Conservation (phyloP, 2,797 vertebrate genomes). For the Rhabdophis nuchalis region DNA sequence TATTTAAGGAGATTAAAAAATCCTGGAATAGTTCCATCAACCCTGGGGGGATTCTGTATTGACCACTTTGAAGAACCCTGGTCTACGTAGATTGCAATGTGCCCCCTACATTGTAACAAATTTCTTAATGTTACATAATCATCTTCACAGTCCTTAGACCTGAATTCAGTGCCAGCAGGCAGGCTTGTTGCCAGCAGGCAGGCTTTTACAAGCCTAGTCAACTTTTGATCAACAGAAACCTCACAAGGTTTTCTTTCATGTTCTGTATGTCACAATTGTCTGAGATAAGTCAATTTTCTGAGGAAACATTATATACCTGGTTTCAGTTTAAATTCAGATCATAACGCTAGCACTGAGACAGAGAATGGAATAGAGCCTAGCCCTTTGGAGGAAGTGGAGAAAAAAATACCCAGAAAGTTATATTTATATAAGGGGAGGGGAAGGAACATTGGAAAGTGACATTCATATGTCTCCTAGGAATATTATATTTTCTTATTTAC, state of each 20-base stretch:
- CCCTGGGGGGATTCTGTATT: neutral
- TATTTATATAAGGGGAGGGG: neutral
- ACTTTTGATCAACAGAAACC: neutral
- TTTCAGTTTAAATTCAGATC: constrained; percentile 28
- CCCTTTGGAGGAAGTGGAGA: neutral
- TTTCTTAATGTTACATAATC: neutral
- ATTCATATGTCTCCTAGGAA: neutral
- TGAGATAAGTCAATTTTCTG: neutral
- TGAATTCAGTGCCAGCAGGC: neutral
- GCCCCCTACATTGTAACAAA: neutral
- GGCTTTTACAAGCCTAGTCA: neutral
- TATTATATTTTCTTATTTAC: neutral
- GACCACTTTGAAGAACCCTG: neutral
- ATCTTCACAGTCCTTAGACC: neutral
- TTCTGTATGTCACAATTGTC: constrained; percentile 12
- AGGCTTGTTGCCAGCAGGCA: neutral
- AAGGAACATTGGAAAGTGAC: neutral
- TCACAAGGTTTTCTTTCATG: neutral
- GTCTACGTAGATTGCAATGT: neutral
- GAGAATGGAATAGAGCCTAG: neutral
- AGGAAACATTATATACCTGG: constrained; percentile 32
- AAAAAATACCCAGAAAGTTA: neutral
- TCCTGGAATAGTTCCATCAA: neutral
- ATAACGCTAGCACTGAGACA: neutral
- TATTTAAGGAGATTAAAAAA: neutral